phyloP scores from a whole-genome alignment of 2,797 vertebrate species.

The Hirundo rustica region DNA sequence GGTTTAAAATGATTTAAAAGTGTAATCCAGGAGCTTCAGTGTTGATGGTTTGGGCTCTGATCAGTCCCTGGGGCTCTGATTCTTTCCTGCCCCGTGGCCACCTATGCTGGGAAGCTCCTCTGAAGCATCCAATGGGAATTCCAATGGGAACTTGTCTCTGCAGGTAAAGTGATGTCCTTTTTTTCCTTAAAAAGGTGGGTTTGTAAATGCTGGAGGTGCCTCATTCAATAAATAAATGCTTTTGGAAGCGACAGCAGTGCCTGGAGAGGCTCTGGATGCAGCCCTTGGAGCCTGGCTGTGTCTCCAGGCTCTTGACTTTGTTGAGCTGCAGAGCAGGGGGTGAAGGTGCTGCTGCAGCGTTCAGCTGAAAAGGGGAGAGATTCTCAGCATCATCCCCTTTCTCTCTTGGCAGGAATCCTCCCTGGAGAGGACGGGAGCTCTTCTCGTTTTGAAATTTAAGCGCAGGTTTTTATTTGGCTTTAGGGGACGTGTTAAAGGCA shows the following conservation, averaged over 20 bases:
- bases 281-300: not conserved
- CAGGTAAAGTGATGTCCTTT: fast-evolving
- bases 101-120: not conserved
- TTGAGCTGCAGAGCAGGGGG: not conserved
- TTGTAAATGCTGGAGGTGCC: not conserved
- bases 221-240: fast-evolving
- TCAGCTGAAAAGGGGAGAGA: not conserved
- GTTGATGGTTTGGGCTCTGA: not conserved
- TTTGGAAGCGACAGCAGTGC: not conserved
- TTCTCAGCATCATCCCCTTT: not conserved
- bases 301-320: not conserved
- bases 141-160: not conserved
- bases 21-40: not conserved
- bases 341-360: not conserved
- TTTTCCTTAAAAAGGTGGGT: not conserved
- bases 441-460: not conserved
- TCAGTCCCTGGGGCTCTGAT: not conserved
- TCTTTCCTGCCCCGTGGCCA: not conserved
- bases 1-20: not conserved
- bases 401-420: not conserved
- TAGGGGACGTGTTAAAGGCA: not conserved
- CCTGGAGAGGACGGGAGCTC: not conserved
- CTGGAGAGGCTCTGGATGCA: not conserved
- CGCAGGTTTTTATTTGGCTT: not conserved
- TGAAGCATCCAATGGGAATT: not conserved